These are phyloP conservation scores for Drosophila jambulina DNA, from an alignment of 1,140 invertebrate species.

Conservation along the genomic window DNA sequence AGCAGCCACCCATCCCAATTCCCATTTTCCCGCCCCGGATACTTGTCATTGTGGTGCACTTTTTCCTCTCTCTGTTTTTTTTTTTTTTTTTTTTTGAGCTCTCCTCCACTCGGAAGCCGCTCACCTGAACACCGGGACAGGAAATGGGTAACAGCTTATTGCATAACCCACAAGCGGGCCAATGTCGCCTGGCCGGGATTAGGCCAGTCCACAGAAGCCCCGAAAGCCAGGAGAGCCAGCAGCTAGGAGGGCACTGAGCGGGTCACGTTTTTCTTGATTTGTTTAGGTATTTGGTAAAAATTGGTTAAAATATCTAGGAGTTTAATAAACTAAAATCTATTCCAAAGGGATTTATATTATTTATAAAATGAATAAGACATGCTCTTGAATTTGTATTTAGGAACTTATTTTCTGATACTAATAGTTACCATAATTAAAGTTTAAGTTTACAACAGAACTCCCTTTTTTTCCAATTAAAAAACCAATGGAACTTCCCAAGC, in stretches of 20 bases:
- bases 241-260: not conserved
- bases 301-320: not conserved
- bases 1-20: not conserved
- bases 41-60: slow-evolving; percentile 65
- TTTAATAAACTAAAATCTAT: not conserved
- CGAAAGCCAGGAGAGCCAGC: slow-evolving; percentile 2
- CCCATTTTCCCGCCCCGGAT: slow-evolving; percentile 19
- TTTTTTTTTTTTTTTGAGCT: slow-evolving; percentile 14
- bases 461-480: not conserved
- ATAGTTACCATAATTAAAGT: no score
- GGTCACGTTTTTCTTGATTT: not conserved
- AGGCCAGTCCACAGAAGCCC: slow-evolving; percentile 26
- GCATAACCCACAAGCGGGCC: slow-evolving; percentile 56
- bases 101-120: slow-evolving; percentile 54
- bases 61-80: slow-evolving; percentile 32
- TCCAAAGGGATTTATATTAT: no score
- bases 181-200: slow-evolving; percentile 48
- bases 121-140: slow-evolving; percentile 57
- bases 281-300: not conserved
- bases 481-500: not conserved
- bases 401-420: no score
- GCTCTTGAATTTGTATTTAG: no score
- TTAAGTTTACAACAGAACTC: no score
- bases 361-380: no score
- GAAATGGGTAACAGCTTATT: slow-evolving; percentile 67